Conservation (phyloP, 2,113 vertebrate species). For the Dolichallabes microphthalmus region DNA sequence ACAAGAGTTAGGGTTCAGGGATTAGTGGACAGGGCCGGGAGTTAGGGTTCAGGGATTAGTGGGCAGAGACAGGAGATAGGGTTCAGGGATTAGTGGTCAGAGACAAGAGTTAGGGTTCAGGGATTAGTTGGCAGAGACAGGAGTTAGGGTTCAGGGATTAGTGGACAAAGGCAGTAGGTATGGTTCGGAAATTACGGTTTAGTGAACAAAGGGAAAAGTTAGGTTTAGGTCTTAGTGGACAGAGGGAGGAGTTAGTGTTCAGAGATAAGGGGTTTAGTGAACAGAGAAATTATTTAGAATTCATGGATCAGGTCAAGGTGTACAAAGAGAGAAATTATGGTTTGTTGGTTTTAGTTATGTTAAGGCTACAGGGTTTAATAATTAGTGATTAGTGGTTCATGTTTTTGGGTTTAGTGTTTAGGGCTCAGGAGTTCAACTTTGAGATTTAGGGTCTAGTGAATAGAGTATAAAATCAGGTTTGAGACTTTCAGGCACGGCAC, state of each 20-base stretch:
- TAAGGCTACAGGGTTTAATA: neutral
- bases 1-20: too few relatives aligned
- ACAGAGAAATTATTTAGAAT: neutral
- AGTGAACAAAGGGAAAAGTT: neutral
- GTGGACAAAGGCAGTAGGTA: neutral
- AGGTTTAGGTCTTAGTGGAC: neutral
- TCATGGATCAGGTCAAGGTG: neutral
- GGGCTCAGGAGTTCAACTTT: neutral
- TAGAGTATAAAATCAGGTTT: neutral
- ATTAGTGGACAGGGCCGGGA: too few relatives aligned
- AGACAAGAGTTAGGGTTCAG: neutral
- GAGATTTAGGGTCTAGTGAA: neutral
- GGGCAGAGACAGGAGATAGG: neutral
- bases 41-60: neutral
- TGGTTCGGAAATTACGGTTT: neutral
- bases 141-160: neutral
- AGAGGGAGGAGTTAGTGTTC: neutral
- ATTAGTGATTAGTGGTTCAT: neutral
- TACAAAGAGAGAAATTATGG: neutral
- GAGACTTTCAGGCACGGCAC: conserved; percentile 4
- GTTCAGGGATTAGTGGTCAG: neutral
- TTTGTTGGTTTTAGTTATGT: too few relatives aligned
- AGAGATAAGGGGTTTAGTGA: neutral
- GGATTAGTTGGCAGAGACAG: neutral
- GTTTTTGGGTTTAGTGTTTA: neutral